Evolutionary conservation across 2,113 vertebrate genomes (phyloP), one percentile per base, ranked within the genome.

Genomic region (Mungos mungo): DNA sequence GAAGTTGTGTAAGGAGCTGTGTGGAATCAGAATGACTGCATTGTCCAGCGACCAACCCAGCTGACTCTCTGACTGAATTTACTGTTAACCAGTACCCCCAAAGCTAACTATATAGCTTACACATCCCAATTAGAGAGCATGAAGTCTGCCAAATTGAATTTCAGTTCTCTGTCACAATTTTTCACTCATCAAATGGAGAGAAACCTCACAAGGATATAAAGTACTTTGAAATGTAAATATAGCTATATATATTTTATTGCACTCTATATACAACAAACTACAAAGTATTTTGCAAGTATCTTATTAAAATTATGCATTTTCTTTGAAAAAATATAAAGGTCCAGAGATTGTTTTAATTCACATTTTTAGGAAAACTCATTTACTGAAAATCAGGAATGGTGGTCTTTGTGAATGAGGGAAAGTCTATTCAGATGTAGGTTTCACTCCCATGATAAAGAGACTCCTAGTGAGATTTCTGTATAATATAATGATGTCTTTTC

Each of bases 181-280:
- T 80, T 50, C 33, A 82, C 41, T 79, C 9, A 69, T 83, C 27
- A 92, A 35, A 80, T 13, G 2, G 9, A 63, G 18, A 90, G 45
- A 74, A 83, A 92, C 25, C 91, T 94, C 83, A 69, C 7, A 90
- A 27, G n/a, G 15, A 35, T 65, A 27, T 79, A 83, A 90, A 72
- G 15, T 38, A 50, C 41, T 80, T 90, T 84, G 81, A 97, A 93
- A 94, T 93, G 47, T 57, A 95, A 95, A 69, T 96, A 77, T 35
- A 81, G 13, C 27, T 52, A 21, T 72, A 77, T 10, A 71, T 77
- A 45, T 77, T 47, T 47, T 77, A 77, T 77, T 10, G 15, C 57
- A 9, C 8, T 19, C 52, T 65, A 23, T 27, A 9, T 85, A 86
- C 76, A 60, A 50, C 45, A 82, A 93, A 19, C n/a, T 50, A 66